Evolutionary conservation across 2,797 vertebrate genomes (phyloP).

Genomic region (Lateolabrax maculatus): DNA sequence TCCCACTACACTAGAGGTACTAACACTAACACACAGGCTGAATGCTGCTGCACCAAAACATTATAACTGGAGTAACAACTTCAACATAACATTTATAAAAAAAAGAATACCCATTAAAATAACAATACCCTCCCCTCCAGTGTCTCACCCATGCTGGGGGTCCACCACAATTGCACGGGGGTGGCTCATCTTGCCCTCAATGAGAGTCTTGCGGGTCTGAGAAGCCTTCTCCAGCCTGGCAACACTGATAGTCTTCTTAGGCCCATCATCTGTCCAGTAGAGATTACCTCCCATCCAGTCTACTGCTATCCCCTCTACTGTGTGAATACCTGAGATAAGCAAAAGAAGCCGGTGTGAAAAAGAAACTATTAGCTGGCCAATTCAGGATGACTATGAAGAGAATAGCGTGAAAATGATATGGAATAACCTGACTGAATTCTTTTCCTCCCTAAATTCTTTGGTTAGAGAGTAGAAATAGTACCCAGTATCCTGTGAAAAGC

Average conservation of each 20-base stretch:
- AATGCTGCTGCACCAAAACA: conserved; percentile 17
- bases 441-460: conserved; percentile 5
- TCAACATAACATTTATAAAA: conserved; percentile 10
- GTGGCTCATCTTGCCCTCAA: conserved; percentile 98
- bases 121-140: conserved; percentile 1
- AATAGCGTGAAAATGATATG: conserved; percentile 19
- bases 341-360: conserved; percentile 20
- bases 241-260: conserved; percentile 97
- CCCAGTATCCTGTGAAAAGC: not conserved
- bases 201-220: conserved; percentile 94
- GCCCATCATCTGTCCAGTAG: conserved; percentile 98
- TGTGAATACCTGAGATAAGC: conserved; percentile 91
- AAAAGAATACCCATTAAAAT: conserved; percentile 17
- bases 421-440: not conserved
- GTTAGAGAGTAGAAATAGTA: not conserved
- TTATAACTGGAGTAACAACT: not conserved
- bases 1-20: not conserved
- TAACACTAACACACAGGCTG: not conserved
- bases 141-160: conserved; percentile 92
- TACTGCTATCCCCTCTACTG: conserved; percentile 96
- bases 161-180: conserved; percentile 97
- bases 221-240: conserved; percentile 96
- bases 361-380: not conserved
- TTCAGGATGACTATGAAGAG: conserved; percentile 15
- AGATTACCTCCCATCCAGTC: conserved; percentile 99